These are phyloP conservation scores for Micropoecilia bifurca DNA, from an alignment of 2,797 vertebrate genomes.

Conservation along the genomic window DNA sequence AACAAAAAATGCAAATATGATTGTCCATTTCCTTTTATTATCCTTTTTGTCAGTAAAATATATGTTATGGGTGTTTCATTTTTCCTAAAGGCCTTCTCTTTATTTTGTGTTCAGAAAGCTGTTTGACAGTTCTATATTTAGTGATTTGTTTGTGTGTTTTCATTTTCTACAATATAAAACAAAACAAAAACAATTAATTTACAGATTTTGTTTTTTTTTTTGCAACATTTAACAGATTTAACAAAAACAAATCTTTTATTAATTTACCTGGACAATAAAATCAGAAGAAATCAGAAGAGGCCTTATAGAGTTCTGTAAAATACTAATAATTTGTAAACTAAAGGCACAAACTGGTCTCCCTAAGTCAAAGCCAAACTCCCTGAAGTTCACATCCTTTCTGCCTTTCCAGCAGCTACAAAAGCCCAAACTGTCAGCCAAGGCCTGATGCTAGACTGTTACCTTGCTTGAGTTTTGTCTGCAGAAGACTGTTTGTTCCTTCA, in stretches of 20 bases:
- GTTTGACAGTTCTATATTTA: not conserved
- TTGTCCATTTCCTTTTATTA: not conserved
- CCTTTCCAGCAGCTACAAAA: conserved; percentile 57
- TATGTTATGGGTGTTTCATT: not conserved
- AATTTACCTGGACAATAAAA: not conserved
- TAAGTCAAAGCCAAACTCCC: conserved; percentile 43
- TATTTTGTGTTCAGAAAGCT: not conserved
- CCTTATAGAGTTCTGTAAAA: not conserved
- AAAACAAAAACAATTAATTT: not conserved
- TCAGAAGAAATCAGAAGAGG: not conserved
- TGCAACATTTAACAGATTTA: not conserved
- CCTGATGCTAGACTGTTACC: conserved; percentile 80
- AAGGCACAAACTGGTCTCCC: conserved; percentile 39
- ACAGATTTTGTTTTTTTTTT: not conserved
- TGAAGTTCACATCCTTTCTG: conserved; percentile 38
- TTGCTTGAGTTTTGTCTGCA: conserved; percentile 61
- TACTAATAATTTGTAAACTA: not conserved
- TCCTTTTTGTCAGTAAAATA: not conserved
- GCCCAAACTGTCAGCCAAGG: conserved; percentile 62
- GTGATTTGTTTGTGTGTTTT: not conserved
- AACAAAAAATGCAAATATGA: not conserved
- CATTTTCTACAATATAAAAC: not conserved
- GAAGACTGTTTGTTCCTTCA: conserved; percentile 67
- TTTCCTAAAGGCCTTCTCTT: not conserved
- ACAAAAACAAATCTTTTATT: not conserved